Base-by-base conservation (phyloP, 2,113 vertebrate genomes). In the Anoura caudifer region DNA sequence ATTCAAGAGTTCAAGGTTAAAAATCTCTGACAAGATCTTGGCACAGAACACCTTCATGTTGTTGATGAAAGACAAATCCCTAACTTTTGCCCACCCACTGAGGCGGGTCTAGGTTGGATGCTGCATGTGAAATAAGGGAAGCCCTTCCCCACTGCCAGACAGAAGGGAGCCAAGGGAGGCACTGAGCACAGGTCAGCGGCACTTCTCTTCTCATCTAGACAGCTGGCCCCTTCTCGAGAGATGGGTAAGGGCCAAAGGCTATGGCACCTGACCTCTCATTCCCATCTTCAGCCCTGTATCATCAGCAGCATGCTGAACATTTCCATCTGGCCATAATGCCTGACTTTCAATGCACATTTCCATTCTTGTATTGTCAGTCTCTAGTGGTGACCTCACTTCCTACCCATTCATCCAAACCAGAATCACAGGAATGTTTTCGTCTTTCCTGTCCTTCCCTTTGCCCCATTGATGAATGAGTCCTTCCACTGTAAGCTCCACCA, bases 1-100 rank as follows among this genome's bases (percentile, higher is more conserved):
- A 79, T 54, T 38, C 43, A 76, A 94, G 45, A 84, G 31, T 92
- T 72, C 17, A 70, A 70, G 36, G 70, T 90, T 92, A 63, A 95
- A 95, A 77, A 41, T 90, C 38, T 43, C 28, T 86, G 54, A 92
- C 65, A 97, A 84, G 41, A 84, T 80, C 43, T 73, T 96, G 31
- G 81, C 65, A 85, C 69, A 43, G 75, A 94, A 90, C 61, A 56
- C 11, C 22, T 92, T 87, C 63, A 56, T 47, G 10, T 52, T 93
- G 65, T 63, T 79, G 65, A 79, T n/a, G 79, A 82, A 92, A 94
- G 90, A 61, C 45, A 96, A 94, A 81, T 61, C 22, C 43, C 36
- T 89, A 72, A 90, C 16, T 87, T 92, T 36, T 54, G 59, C 87
- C 69, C 56, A 41, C n/a, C 87, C 50, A 52, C 45, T 69, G 54